Base-by-base conservation (phyloP, 2,113 vertebrate species). In the Loxodonta africana region DNA sequence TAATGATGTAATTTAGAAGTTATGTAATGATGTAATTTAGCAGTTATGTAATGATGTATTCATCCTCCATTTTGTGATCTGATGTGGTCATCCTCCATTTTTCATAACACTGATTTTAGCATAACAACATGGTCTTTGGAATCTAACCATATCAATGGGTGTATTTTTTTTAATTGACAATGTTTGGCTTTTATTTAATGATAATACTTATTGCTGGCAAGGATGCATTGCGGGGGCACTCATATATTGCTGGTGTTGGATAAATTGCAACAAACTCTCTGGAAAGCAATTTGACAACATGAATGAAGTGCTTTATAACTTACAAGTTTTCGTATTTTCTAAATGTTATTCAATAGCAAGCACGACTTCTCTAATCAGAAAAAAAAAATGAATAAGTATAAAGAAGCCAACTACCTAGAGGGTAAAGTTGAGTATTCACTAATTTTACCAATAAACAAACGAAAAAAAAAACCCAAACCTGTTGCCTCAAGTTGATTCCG, bases 381-480 rank as follows among this genome's bases (percentile, higher is more conserved):
- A 87, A 41, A 69, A 62, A 80, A 85, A 28, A 53, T 5, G 28
- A 28, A 23, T 28, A 62, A 76, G 2, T 51, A 71, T 57, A 76
- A 90, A 33, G 76, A 81, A 80, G 65, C 11, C 60, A 81, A 41
- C 63, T 48, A 94, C 46, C n/a, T 77, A 2, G 25, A n/a, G 60
- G 33, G 46, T 77, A 92, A 91, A 90, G 37, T 25, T 71, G 37
- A 85, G 83, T 81, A 83, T 28, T 89, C 62, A 30, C 53, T 71
- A 33, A 89, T 90, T 76, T 77, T 57, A 57, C 53, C 53, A 57
- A 17, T 15, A 57, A 57, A 57, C 53, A 57, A 57, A 57, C 53
- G 15, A 57, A 57, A 9, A 57, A 57, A 17, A 15, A 57, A 57
- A 17, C 7, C 51, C 51, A 57, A 57, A 57, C 53, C 11, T 12